Evolutionary conservation across 2,113 vertebrate genomes (phyloP).

Genomic region (Barbus barbus): DNA sequence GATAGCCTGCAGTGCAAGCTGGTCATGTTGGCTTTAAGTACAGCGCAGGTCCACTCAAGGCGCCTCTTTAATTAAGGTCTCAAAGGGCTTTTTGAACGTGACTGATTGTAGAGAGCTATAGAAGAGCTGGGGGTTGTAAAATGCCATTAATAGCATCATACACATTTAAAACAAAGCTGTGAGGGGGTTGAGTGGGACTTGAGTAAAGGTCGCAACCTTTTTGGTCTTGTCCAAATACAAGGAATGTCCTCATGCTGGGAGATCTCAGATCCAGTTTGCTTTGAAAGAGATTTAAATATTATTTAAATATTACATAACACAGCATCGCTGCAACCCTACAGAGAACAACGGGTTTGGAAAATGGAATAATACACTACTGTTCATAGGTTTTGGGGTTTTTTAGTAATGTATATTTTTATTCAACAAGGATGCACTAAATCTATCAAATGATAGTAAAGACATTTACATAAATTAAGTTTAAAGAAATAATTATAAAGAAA

Average conservation of each 20-base stretch:
- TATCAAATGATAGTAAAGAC: no score
- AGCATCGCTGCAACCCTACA: neutral
- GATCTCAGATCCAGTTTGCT: neutral
- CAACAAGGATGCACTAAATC: no score
- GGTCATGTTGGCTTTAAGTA: constrained; percentile 46
- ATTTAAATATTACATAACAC: neutral
- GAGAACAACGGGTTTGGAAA: no score
- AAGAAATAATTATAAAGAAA: no score
- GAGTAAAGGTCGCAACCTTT: constrained; percentile 22
- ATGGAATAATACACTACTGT: neutral
- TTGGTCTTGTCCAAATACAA: neutral
- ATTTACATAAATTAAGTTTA: no score
- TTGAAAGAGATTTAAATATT: no score
- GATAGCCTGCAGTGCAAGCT: constrained; percentile 44
- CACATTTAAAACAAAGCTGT: constrained; percentile 31
- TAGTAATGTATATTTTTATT: no score
- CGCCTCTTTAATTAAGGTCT: constrained; percentile 62
- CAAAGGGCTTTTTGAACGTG: constrained; percentile 56
- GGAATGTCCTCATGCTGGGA: neutral
- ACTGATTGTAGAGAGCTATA: constrained; percentile 50
- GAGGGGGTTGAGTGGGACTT: neutral
- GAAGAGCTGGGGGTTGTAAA: constrained; percentile 27
- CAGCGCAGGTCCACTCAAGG: constrained; percentile 45
- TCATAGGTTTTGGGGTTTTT: no score
- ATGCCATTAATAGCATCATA: constrained; percentile 37